phyloP scores from a whole-genome alignment of 1,140 invertebrate species.

The Saccostrea cuccullata region DNA sequence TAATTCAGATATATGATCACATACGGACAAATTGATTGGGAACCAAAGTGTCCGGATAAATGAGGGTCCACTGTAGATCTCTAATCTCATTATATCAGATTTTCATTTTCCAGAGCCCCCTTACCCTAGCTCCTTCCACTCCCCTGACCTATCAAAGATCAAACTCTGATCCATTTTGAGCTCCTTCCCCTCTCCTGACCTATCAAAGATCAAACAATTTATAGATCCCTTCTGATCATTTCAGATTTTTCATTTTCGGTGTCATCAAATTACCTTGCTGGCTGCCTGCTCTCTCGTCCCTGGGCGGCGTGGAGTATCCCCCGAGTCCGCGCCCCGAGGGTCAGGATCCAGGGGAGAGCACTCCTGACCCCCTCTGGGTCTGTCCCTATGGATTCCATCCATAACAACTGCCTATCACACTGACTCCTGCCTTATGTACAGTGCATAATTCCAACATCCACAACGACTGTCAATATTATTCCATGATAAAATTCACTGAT shows the following conservation, averaged over 20 bases:
- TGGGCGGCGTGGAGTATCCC: neutral
- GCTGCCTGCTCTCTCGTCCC: neutral
- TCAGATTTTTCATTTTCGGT: neutral
- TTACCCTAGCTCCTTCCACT: conserved; percentile 4
- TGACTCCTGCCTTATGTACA: neutral
- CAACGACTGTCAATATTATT: neutral
- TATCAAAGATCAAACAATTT: neutral
- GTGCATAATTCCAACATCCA: neutral
- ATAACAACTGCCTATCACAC: neutral
- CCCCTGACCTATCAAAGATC: neutral
- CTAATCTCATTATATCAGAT: too few relatives aligned
- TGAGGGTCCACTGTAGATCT: too few relatives aligned
- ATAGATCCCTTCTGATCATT: too few relatives aligned
- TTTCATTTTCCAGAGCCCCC: too few relatives aligned
- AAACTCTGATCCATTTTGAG: too few relatives aligned
- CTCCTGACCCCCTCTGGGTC: neutral
- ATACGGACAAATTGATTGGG: too few relatives aligned
- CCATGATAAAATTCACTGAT: neutral
- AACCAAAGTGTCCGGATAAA: too few relatives aligned
- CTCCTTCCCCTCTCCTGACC: conserved; percentile 25
- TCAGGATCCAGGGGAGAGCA: neutral
- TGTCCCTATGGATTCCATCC: neutral
- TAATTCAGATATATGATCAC: too few relatives aligned
- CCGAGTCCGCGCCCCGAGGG: neutral
- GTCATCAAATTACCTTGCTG: neutral